These are phyloP conservation scores for Corythoichthys haematopterus DNA, from an alignment of 2,113 vertebrate species.

Conservation along the genomic window DNA sequence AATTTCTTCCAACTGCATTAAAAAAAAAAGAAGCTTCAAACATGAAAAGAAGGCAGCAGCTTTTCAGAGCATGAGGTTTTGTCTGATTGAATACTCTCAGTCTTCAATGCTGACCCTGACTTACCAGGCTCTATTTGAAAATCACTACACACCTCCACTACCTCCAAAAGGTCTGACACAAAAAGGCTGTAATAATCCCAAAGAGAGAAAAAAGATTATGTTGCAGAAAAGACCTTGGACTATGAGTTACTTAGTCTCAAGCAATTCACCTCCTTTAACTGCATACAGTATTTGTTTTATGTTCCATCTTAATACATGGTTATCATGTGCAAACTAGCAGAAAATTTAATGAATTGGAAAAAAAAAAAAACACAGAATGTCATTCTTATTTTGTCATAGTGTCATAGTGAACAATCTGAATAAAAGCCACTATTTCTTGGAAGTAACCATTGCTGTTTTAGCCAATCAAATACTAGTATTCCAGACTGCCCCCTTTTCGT, in stretches of 20 bases:
- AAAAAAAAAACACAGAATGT: not conserved
- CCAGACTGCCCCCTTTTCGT: no score
- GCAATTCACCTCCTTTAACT: not conserved
- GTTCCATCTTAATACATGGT: not conserved
- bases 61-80: conserved; percentile 26
- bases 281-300: not conserved
- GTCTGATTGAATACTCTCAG: conserved; percentile 31
- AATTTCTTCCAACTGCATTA: conserved; percentile 17
- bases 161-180: conserved; percentile 2
- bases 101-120: conserved; percentile 9
- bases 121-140: conserved; percentile 9
- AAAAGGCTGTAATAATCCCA: conserved; percentile 4
- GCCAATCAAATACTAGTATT: no score
- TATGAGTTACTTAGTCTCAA: not conserved
- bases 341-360: not conserved
- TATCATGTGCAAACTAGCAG: not conserved
- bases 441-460: no score
- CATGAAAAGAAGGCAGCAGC: conserved; percentile 19
- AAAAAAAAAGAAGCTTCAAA: conserved; percentile 6
- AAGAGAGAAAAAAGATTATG: not conserved
- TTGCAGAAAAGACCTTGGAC: conserved; percentile 1
- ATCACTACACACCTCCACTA: conserved; percentile 7
- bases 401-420: no score
- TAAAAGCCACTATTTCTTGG: no score
- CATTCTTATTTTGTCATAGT: not conserved